Evolutionary conservation across 2,797 vertebrate species (phyloP).

Genomic region (Sebastes vulpes): DNA sequence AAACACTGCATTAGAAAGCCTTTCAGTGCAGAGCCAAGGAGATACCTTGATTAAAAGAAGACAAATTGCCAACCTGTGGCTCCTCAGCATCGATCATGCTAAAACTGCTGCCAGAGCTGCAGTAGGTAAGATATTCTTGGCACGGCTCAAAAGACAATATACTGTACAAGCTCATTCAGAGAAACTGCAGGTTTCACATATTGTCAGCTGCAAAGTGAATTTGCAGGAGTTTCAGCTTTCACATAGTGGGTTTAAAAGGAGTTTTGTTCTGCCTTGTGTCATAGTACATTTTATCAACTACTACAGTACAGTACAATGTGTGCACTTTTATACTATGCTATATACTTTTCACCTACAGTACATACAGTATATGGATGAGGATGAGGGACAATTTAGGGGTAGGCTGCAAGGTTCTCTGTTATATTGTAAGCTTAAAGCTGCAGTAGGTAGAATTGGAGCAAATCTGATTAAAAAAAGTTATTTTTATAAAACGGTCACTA

Average conservation of each 20-base stretch:
- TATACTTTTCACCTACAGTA: background rate
- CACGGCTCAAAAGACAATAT: conserved; percentile 12
- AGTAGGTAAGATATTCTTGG: conserved; percentile 39
- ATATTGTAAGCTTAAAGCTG: background rate
- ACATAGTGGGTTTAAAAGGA: background rate
- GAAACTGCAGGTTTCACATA: conserved; percentile 23
- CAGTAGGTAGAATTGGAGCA: too few relatives aligned
- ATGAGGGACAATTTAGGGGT: background rate
- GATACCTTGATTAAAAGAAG: conserved; percentile 68
- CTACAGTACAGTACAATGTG: background rate
- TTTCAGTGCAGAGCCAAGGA: conserved; percentile 36
- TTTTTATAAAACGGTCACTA: too few relatives aligned
- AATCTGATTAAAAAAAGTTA: too few relatives aligned
- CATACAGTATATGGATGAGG: background rate
- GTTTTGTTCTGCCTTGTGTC: conserved; percentile 1
- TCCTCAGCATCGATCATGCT: conserved; percentile 39
- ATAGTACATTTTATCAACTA: background rate
- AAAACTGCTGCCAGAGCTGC: conserved; percentile 56
- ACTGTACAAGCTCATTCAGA: conserved; percentile 26
- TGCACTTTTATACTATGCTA: background rate
- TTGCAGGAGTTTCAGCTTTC: background rate
- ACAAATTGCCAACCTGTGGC: conserved; percentile 43
- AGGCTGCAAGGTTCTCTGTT: background rate
- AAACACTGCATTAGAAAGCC: conserved; percentile 47
- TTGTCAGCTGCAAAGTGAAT: conserved; percentile 5